phyloP scores from a whole-genome alignment of 1,140 invertebrate species.

The Caerostris darwini region DNA sequence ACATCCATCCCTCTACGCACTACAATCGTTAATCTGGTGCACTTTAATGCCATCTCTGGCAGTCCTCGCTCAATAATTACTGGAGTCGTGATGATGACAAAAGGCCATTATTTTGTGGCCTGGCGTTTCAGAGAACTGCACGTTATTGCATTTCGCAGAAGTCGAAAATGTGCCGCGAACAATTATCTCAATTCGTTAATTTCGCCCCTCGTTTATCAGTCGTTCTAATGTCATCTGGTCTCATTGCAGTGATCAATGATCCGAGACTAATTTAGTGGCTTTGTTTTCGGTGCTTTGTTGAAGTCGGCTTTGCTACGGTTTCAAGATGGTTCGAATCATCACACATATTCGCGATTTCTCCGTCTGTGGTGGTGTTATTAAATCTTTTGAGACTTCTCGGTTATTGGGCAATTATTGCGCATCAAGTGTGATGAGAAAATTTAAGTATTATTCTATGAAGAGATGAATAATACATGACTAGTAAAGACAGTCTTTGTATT shows the following conservation, averaged over 20 bases:
- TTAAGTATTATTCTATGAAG: too few species aligned
- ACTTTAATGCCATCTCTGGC: not conserved
- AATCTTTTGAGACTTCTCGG: conserved; percentile 19
- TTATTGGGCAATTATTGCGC: not conserved
- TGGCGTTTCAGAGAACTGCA: not conserved
- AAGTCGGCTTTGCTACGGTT: not conserved
- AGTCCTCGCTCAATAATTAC: conserved; percentile 55
- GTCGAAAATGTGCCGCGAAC: conserved; percentile 50
- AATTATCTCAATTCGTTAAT: conserved; percentile 68
- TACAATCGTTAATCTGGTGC: conserved; percentile 54
- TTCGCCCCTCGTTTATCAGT: conserved; percentile 21
- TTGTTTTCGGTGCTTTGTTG: not conserved
- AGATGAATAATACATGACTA: too few species aligned
- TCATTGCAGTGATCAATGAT: not conserved
- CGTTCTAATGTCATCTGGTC: conserved; percentile 46
- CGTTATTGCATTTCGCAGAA: conserved; percentile 54
- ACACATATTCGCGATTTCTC: not conserved
- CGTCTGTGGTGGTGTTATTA: not conserved
- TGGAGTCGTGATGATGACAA: conserved; percentile 6
- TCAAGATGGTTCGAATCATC: not conserved
- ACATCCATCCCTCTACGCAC: not conserved
- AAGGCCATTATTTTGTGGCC: conserved; percentile 39
- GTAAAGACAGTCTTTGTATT: too few species aligned
- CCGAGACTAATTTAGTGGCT: not conserved
- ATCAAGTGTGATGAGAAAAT: too few species aligned